Conservation (phyloP, 2,797 vertebrate genomes). For the Bufotes viridis region DNA sequence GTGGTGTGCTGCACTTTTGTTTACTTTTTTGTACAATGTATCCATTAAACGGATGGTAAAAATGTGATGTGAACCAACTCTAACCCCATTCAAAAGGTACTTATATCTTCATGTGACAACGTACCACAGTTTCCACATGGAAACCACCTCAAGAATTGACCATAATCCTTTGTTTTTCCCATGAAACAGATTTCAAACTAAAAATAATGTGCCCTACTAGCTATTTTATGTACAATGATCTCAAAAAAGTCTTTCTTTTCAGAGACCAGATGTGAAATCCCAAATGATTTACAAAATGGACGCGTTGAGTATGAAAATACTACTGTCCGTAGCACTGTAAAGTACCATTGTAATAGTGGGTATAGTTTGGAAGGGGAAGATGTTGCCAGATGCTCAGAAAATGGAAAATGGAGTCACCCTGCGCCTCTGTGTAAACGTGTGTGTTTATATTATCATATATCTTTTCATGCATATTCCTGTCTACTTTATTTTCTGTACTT, state of each 20-base stretch:
- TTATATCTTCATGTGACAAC: too few relatives aligned
- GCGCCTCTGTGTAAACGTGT: slow-evolving; percentile 89
- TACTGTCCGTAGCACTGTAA: slow-evolving; percentile 77
- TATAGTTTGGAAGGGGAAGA: slow-evolving; percentile 84
- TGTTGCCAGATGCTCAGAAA: slow-evolving; percentile 80
- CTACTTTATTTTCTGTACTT: not conserved
- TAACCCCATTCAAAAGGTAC: too few relatives aligned
- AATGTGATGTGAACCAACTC: too few relatives aligned
- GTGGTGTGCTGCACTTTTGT: too few relatives aligned
- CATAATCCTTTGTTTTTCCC: too few relatives aligned
- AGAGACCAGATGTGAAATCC: slow-evolving; percentile 75
- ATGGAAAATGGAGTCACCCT: slow-evolving; percentile 84
- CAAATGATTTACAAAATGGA: slow-evolving; percentile 79
- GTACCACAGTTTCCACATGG: too few relatives aligned
- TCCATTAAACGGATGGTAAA: too few relatives aligned
- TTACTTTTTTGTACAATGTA: too few relatives aligned
- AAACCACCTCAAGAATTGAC: too few relatives aligned
- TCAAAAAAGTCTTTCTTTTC: not conserved
- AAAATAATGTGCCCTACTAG: not conserved
- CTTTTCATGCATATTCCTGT: not conserved
- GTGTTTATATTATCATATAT: slow-evolving; percentile 69
- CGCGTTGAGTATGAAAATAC: slow-evolving; percentile 79
- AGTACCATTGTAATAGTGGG: slow-evolving; percentile 85
- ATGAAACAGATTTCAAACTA: too few relatives aligned
- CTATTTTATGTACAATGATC: not conserved